Percentiles rank a stretch among this genome's conserved stretches.
Conservation (phyloP, 1,140 invertebrate species). For the Lucilia sericata region DNA sequence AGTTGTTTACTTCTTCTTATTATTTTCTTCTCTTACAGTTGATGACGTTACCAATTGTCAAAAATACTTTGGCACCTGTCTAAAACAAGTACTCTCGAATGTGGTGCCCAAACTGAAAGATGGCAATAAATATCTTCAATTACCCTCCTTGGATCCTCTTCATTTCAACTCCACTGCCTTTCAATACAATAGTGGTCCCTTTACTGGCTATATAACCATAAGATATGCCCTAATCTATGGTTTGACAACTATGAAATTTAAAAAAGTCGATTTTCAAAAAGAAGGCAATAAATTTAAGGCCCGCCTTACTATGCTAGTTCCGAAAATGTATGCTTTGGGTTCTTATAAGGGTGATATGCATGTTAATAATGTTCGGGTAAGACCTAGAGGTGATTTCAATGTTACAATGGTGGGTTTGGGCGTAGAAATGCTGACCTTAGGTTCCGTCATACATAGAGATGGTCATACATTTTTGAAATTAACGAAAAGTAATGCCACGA, state of each 20-base stretch:
- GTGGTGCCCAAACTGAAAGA: conserved; percentile 45
- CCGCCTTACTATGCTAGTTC: conserved; percentile 48
- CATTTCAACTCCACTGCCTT: conserved; percentile 56
- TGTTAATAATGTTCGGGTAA: conserved; percentile 60
- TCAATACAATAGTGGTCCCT: conserved; percentile 54
- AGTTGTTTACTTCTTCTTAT: neutral
- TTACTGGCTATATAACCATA: conserved; percentile 58
- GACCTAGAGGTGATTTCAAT: conserved; percentile 64
- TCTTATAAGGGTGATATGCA: conserved; percentile 63
- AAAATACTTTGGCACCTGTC: conserved; percentile 38
- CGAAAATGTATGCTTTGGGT: conserved; percentile 57
- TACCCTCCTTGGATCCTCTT: conserved; percentile 62
- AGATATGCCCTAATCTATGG: conserved; percentile 56
- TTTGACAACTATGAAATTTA: conserved; percentile 49
- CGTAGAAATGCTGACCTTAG: neutral
- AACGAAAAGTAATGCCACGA: conserved; percentile 53
- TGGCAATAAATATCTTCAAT: conserved; percentile 55
- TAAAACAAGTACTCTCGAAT: neutral
- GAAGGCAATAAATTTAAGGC: conserved; percentile 53
- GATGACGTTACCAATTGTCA: conserved; percentile 55
- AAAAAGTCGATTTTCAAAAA: conserved; percentile 51
- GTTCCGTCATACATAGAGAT: conserved; percentile 53
- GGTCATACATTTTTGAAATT: conserved; percentile 56
- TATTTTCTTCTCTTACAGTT: conserved; percentile 31
- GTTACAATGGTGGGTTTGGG: conserved; percentile 55